Conservation (phyloP, 2,888 invertebrate genomes). For the Microctonus hyperodae region DNA sequence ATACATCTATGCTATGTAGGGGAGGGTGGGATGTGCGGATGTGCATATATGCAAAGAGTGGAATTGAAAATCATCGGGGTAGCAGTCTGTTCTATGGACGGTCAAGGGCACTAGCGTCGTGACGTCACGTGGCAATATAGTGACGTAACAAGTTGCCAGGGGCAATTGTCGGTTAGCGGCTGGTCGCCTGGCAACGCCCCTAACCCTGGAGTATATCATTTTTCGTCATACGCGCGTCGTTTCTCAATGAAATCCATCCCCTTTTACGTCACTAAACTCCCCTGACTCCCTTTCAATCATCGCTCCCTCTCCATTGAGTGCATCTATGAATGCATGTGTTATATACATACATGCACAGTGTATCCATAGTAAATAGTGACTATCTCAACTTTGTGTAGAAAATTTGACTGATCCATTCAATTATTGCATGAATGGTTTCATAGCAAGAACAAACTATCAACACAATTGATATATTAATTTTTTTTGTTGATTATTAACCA, state of each 20-base stretch:
- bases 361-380: no score
- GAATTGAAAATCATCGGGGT: conserved; percentile 31
- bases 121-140: conserved; percentile 58
- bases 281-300: conserved; percentile 17
- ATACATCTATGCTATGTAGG: no score
- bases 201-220: conserved; percentile 19
- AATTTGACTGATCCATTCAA: no score
- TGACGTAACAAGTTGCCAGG: conserved; percentile 59
- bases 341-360: neutral
- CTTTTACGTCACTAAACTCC: conserved; percentile 33
- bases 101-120: conserved; percentile 60
- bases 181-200: conserved; percentile 55
- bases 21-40: conserved; percentile 18
- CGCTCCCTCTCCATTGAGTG: conserved; percentile 31
- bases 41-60: conserved; percentile 14
- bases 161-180: conserved; percentile 51
- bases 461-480: no score
- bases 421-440: conserved; percentile 2
- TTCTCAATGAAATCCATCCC: conserved; percentile 55
- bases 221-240: conserved; percentile 51
- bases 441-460: conserved; percentile 6
- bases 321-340: neutral
- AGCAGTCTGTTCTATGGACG: conserved; percentile 46
- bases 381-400: no score
- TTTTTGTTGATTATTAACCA: no score